Base-by-base conservation (phyloP, 2,113 vertebrate species). In the Mesocricetus auratus region DNA sequence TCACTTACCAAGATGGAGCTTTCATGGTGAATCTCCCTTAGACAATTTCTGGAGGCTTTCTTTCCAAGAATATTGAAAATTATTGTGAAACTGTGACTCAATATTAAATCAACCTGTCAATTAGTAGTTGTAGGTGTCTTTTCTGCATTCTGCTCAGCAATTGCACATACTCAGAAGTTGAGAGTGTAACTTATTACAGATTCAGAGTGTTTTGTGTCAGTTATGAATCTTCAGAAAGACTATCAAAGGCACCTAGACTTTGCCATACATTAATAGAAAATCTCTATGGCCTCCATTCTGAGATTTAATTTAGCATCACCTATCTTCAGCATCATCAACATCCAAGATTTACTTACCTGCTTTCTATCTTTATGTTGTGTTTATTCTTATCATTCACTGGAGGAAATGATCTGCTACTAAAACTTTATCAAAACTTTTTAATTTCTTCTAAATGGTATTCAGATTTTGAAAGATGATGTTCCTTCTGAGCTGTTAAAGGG, bases 71-170 rank as follows among this genome's bases (percentile, higher is more conserved):
- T 66, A 97, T 97, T 90, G 15, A 97, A 98, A 97, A 94, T 96
- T 96, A 94, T 21, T 92, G 68, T 97, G 17, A 90, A 81, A 96
- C 71, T 96, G 90, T 96, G 88, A 79, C 68, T 96, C 74, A 39
- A 22, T 92, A 7, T 71, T 96, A 96, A 97, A 97, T 97, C 95
- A 97, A 39, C 95, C 94, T 95, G 94, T 93, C 87, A 94, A 95
- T 96, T 97, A 97, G 89, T 24, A 36, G 92, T 50, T 58, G 39
- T 62, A 69, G 93, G 88, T 94, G 36, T 60, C 75, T 64, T 58
- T 85, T 90, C 36, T 90, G 29, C 42, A n/a, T 90, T 96, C 92
- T 88, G 4, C 81, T 91, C 42, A 66, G 81, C 8, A 92, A 47
- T 87, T 73, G 71, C 0, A 90, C 87, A 56, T 24, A 53, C n/a